A percentile compares a stretch with the other conserved stretches of the same genome.
These are phyloP conservation scores for Ephestia elutella DNA, from an alignment of 1,140 invertebrate genomes.

Conservation along the genomic window DNA sequence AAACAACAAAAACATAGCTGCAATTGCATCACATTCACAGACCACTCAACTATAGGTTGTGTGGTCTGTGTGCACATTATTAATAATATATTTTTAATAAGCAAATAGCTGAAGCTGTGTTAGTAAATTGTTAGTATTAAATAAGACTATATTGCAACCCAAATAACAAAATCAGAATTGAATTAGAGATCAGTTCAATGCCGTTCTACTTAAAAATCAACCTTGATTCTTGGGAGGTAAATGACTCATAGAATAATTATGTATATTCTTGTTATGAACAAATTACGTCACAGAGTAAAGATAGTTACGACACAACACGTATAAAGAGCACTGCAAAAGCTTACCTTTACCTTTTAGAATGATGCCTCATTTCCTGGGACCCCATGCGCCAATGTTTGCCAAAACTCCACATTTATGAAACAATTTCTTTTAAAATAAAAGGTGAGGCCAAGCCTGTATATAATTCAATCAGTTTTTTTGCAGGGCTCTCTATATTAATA, in stretches of 20 bases:
- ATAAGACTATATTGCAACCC: too few relatives aligned
- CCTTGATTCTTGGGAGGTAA: background rate
- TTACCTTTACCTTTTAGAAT: background rate
- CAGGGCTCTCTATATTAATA: background rate
- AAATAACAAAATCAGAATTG: background rate
- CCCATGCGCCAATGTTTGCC: background rate
- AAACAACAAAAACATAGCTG: background rate
- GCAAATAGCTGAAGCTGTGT: too few relatives aligned
- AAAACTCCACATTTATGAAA: background rate
- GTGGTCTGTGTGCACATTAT: too few relatives aligned
- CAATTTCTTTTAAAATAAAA: too few relatives aligned
- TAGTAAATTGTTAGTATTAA: too few relatives aligned
- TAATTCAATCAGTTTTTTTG: background rate
- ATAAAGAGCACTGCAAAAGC: constrained; percentile 8
- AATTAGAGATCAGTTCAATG: background rate
- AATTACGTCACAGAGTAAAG: background rate
- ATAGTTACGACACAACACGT: background rate
- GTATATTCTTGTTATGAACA: background rate
- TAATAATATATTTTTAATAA: too few relatives aligned
- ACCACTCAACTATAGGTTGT: too few relatives aligned
- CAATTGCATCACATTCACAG: too few relatives aligned
- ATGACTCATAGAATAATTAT: background rate
- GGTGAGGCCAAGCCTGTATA: too few relatives aligned
- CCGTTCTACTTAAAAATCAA: constrained; percentile 5
- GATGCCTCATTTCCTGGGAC: background rate